Base-by-base conservation (phyloP, 30 jellyfish, hydroid and myxozoan genomes). In the Hydractinia symbiolongicarpus region DNA sequence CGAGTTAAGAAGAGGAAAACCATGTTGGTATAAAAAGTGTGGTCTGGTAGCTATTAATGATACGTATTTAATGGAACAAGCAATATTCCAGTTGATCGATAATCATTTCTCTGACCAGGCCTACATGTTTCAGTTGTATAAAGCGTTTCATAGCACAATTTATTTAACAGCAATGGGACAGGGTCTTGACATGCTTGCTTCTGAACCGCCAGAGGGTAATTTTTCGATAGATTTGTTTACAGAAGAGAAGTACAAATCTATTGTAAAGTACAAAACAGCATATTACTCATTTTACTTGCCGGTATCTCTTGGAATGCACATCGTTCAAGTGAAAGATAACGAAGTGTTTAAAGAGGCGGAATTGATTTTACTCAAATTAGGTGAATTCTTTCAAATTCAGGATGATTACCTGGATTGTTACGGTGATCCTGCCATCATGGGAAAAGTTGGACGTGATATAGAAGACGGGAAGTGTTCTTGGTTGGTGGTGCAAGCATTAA, bases 381-480 rank as follows among this genome's bases (percentile, higher is more conserved):
- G 97, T 7, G 92, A 79, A 67, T 84, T 76, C 60, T 89, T 89
- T 67, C 97, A 89, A 78, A 84, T 89, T 9, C 97, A 89, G 89
- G 97, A 89, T 49, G 97, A 89, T 71, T 84, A 79, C 54, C 19
- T 89, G 61, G 97, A 89, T 76, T 84, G 95, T 69, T 89, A 84
- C 69, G 97, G 97, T 1, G 97, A 89, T 51, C 95, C 97, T 5
- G 82, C 85, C 8, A 92, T 84, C 13, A 89, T 88, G 44, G 97
- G 97, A n/a, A 89, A 89, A 81, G 84, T 89, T 66, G 97, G 97
- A 4, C 88, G 95, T 7, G 97, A 89, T 49, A 84, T 89, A n/a
- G 95, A 89, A 73, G 97, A 89, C 49, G 95, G 95, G 16, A 89
- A 89, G 69, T 89, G 97, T 72, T 77, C 94, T 13, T 89, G 97